Evolutionary conservation across 2,888 invertebrate genomes (phyloP), one percentile per base, ranked within the genome.

Genomic region (Stenichneumon culpator): DNA sequence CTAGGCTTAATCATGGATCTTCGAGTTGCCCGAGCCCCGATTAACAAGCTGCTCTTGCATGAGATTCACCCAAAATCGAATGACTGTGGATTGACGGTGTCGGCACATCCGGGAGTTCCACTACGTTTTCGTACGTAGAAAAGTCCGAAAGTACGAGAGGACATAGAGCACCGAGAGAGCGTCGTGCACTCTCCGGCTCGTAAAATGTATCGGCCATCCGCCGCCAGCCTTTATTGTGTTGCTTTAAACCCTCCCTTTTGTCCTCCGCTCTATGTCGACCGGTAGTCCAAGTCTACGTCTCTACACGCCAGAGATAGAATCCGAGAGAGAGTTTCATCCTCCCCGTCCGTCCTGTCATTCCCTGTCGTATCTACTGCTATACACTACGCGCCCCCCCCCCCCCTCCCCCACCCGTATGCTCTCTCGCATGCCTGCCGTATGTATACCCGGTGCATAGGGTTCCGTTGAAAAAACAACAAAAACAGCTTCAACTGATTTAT

Each of bases 401-500:
- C 6, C 52, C 22, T 39, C 36, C 54, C 39, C 44, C 25, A 68
- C 77, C 47, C 72, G 70, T 50, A 60, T 28, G 14, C 63, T 44
- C 65, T 44, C 65, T 39, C 67, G 22, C 47, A 25, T 44, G 52
- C 44, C 69, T 69, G 65, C 52, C 79, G 50, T 73, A 60, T 36
- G 28, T 72, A 77, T 70, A 70, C n/a, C 32, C 9, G 67, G 32
- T 74, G 79, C 81, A 79, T 81, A 75, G 74, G 72, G 65, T 72
- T 84, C 47, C 68, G 54, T 65, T 32, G 68, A 63, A 80, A 75
- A 85, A 67, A 52, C 44, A 74, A 78, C 44, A 78, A 39, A 54
- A 67, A 90, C 86, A 88, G 79, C 86, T 85, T 79, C 89, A 89
- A 90, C 91, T 92, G 92, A 92, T 93, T 92, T 92, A 93, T 91